Evolutionary conservation across 2,888 invertebrate species (phyloP).

Genomic region (Prionchulus punctatus): DNA sequence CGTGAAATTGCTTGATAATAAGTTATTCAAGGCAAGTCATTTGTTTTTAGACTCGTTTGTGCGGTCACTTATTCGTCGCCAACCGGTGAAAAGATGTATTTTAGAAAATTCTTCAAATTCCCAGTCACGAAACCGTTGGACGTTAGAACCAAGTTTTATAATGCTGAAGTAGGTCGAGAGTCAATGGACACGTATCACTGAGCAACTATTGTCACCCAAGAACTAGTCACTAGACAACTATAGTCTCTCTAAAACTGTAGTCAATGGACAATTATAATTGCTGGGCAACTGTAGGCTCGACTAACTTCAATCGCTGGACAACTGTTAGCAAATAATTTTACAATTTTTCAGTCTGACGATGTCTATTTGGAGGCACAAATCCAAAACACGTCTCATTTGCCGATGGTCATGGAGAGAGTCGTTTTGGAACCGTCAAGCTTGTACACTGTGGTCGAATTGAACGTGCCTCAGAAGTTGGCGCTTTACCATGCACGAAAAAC

Average conservation of each 20-base stretch:
- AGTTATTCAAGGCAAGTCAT: not conserved
- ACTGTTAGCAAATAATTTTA: not conserved
- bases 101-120: slow-evolving; percentile 94
- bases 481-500: not conserved
- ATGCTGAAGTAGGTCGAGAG: slow-evolving; percentile 65
- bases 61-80: slow-evolving; percentile 75
- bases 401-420: slow-evolving; percentile 84
- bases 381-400: slow-evolving; percentile 79
- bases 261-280: no score
- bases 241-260: no score
- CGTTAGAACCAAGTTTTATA: slow-evolving; percentile 95
- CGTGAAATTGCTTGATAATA: not conserved
- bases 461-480: slow-evolving; percentile 15
- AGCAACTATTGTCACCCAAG: no score
- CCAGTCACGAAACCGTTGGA: slow-evolving; percentile 86
- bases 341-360: slow-evolving; percentile 45
- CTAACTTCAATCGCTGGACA: no score
- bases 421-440: slow-evolving; percentile 75
- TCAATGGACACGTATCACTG: no score
- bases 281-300: no score
- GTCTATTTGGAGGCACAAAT: slow-evolving; percentile 57
- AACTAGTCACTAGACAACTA: no score
- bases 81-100: slow-evolving; percentile 54
- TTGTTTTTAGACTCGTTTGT: slow-evolving; percentile 61
- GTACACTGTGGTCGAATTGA: slow-evolving; percentile 48